phyloP scores from a whole-genome alignment of 2,797 vertebrate species.

The Neostethus bicornis region DNA sequence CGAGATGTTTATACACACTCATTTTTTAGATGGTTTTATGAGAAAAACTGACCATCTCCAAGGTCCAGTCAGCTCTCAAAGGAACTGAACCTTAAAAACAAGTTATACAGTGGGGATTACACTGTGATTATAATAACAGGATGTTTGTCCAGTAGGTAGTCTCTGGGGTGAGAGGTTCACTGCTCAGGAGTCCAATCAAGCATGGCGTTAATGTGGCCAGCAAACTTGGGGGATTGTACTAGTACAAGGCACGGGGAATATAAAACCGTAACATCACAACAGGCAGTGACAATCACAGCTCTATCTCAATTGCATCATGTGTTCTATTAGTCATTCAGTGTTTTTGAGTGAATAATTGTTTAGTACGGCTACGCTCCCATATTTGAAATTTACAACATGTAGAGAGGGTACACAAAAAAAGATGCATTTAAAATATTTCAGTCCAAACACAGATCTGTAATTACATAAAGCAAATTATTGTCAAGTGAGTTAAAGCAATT shows the following conservation, averaged over 20 bases:
- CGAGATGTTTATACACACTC: neutral
- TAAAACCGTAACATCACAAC: slow-evolving; percentile 18
- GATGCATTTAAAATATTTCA: neutral
- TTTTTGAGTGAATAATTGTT: neutral
- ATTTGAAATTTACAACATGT: neutral
- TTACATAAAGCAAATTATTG: neutral
- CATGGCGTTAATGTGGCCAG: slow-evolving; percentile 25
- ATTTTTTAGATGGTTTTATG: neutral
- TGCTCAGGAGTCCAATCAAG: slow-evolving; percentile 68
- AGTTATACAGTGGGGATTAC: slow-evolving; percentile 34
- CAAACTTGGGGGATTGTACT: slow-evolving; percentile 49
- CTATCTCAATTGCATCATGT: neutral
- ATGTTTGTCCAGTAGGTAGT: slow-evolving; percentile 63
- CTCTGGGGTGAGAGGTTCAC: slow-evolving; percentile 40
- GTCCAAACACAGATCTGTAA: neutral
- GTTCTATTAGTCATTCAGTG: neutral
- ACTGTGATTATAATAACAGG: slow-evolving; percentile 12
- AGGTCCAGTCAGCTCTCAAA: slow-evolving; percentile 44
- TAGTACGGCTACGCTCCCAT: neutral
- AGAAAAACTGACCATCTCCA: slow-evolving; percentile 37
- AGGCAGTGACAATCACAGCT: slow-evolving; percentile 10
- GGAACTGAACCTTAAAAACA: slow-evolving; percentile 45
- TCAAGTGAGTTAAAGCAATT: neutral
- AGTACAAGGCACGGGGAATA: slow-evolving; percentile 30
- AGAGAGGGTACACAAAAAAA: neutral